Evolutionary conservation across 2,888 invertebrate species (phyloP).

Genomic region (Noctua janthina): DNA sequence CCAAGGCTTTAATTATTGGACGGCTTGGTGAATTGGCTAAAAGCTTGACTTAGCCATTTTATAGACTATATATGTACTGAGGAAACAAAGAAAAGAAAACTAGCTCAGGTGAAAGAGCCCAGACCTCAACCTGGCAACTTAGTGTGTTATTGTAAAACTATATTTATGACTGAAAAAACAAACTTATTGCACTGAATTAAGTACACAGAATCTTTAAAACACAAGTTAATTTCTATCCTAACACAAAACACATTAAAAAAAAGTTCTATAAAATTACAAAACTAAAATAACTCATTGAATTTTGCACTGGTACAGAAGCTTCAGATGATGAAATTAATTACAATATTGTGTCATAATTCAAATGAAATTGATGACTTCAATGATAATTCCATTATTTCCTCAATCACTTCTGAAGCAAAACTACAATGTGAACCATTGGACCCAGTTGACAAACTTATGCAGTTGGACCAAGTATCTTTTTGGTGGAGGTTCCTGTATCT

Average conservation of each 20-base stretch:
- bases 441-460: conserved; percentile 60
- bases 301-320: conserved; percentile 2
- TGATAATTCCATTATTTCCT: conserved; percentile 12
- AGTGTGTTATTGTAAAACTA: not conserved
- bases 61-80: not conserved
- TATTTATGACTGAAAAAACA: conserved; percentile 30
- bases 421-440: conserved; percentile 63
- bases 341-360: not conserved
- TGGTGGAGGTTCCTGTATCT: conserved; percentile 20
- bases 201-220: conserved; percentile 33
- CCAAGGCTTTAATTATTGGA: conserved; percentile 34
- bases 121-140: conserved; percentile 3
- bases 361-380: not conserved
- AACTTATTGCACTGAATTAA: conserved; percentile 51
- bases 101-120: not conserved
- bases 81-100: not conserved
- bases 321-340: not conserved
- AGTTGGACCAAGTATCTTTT: conserved; percentile 49
- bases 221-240: conserved; percentile 18
- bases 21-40: conserved; percentile 44
- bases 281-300: conserved; percentile 13
- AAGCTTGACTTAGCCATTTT: conserved; percentile 9
- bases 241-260: conserved; percentile 2
- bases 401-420: not conserved
- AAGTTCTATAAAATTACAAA: conserved; percentile 10